phyloP scores from a whole-genome alignment of 2,797 vertebrate genomes.

The Liasis olivaceus region DNA sequence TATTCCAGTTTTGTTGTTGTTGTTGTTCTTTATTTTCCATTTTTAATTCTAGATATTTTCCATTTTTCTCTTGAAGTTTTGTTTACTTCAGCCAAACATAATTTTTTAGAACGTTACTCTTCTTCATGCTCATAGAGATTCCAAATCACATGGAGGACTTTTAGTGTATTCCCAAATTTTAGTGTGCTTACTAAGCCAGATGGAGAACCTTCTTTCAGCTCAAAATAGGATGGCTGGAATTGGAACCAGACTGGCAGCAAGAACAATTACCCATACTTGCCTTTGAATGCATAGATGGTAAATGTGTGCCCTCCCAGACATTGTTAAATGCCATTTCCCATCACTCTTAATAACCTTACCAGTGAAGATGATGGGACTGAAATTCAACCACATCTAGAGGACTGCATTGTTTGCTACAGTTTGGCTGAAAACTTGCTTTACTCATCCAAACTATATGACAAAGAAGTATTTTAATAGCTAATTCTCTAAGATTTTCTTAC shows the following conservation, averaged over 20 bases:
- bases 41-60: neutral
- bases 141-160: neutral
- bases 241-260: too few relatives aligned
- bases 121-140: neutral
- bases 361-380: neutral
- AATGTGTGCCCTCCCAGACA: neutral
- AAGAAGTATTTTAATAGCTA: neutral
- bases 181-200: too few relatives aligned
- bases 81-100: neutral
- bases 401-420: neutral
- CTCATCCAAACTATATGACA: neutral
- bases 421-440: neutral
- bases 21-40: neutral
- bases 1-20: neutral
- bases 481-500: neutral
- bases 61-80: neutral
- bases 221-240: too few relatives aligned
- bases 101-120: neutral
- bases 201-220: too few relatives aligned
- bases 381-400: neutral
- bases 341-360: neutral
- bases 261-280: neutral
- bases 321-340: neutral
- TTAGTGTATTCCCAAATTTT: too few relatives aligned
- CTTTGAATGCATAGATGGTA: neutral